Evolutionary conservation across 2,113 vertebrate genomes (phyloP).

Genomic region (Pluvianellus socialis): DNA sequence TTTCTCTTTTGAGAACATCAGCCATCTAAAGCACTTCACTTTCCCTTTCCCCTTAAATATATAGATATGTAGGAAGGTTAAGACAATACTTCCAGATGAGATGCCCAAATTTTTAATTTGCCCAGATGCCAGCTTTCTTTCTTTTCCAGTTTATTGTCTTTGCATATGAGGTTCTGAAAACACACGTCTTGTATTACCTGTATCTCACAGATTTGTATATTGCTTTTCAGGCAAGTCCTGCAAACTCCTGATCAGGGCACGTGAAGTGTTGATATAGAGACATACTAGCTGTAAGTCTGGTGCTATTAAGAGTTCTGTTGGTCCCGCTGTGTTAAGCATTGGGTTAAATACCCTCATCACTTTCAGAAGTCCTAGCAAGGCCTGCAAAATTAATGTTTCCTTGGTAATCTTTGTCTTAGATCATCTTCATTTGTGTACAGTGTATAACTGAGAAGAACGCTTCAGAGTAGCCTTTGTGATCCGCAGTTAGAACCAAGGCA

Average conservation of each 20-base stretch:
- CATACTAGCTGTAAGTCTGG: neutral
- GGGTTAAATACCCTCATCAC: neutral
- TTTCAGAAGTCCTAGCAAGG: neutral
- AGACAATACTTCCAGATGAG: neutral
- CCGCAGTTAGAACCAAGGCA: neutral
- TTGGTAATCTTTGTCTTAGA: neutral
- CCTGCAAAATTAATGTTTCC: neutral
- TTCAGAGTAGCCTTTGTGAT: neutral
- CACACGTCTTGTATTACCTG: neutral
- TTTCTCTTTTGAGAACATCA: neutral
- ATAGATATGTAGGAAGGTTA: neutral
- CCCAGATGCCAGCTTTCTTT: neutral
- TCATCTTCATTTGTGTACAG: neutral
- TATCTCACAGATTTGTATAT: neutral
- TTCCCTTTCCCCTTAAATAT: neutral
- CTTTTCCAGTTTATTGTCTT: neutral
- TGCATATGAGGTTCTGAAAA: neutral
- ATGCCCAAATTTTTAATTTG: neutral
- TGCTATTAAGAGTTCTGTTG: neutral
- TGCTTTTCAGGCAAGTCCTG: neutral
- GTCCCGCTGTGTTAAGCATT: neutral
- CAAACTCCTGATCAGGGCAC: neutral
- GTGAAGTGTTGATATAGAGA: neutral
- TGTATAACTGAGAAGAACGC: neutral
- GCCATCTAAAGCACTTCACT: neutral